Evolutionary conservation across 35 echinoderm and acorn worm species (phyloP).

Genomic region (Apostichopus japonicus): DNA sequence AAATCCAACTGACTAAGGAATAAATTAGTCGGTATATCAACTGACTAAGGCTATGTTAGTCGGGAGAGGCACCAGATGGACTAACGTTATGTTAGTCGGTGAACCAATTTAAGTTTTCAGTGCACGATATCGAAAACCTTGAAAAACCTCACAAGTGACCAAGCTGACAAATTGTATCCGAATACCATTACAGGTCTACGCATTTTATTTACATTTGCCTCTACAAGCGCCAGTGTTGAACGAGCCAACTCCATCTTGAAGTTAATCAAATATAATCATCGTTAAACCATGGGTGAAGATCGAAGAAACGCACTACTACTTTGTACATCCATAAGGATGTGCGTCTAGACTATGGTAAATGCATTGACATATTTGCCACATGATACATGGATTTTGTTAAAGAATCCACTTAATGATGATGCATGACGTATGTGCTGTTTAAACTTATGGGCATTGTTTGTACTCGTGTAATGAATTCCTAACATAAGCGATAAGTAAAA

Average conservation of each 20-base stretch:
- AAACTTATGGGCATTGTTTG: no score
- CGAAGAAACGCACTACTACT: background rate
- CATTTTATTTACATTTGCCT: slow-evolving; percentile 29
- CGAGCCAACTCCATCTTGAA: background rate
- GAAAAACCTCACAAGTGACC: background rate
- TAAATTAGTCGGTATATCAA: no score
- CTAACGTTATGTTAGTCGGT: no score
- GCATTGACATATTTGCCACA: slow-evolving; percentile 5
- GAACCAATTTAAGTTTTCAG: no score
- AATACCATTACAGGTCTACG: background rate
- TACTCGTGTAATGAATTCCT: no score
- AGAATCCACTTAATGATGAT: background rate
- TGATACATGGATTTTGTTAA: background rate
- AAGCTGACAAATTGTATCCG: background rate
- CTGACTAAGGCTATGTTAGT: no score
- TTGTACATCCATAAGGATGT: background rate
- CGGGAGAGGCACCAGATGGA: no score
- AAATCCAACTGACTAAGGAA: no score
- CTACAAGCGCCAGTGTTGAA: slow-evolving; percentile 9
- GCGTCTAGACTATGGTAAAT: background rate
- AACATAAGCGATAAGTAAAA: no score
- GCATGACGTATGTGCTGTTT: no score
- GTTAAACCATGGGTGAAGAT: slow-evolving; percentile 21
- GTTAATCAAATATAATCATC: background rate
- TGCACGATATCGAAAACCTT: background rate